Base-by-base conservation (phyloP, 2,113 vertebrate species). In the Daboia siamensis region DNA sequence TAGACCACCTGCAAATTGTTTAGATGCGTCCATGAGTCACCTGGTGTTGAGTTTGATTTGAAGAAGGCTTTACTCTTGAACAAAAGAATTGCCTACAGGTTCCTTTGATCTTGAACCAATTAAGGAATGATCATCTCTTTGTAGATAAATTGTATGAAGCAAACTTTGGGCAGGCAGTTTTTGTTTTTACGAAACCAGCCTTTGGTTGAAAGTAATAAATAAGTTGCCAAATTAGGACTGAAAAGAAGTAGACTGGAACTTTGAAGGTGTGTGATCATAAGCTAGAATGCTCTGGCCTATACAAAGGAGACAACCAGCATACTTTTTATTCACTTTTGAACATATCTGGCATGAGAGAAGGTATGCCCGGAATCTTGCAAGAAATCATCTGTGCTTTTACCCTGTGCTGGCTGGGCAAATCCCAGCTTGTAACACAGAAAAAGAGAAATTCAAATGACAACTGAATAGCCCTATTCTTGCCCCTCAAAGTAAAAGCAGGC, bases 321-420 rank as follows among this genome's bases (percentile, higher is more conserved):
- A 44, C 46, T 10, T 20, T 86, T 33, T 89, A 11, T 90, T 90
- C 59, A 33, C 90, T 89, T 51, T 74, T 86, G 56, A 64, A 48
- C 57, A 48, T 57, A 91, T 90, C 90, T 90, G 90, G 87, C 87
- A 44, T n/a, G 59, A 91, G 80, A 86, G 55, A 93, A 91, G 69
- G 90, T 57, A 91, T 86, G 90, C 24, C 29, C 56, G 80, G 93
- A 91, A 91, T 91, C 46, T 0, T 8, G 54, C 24, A 52, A 39
- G 26, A 80, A 56, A 55, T 86, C 21, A 48, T n/a, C 46, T 51
- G 80, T 88, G 33, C 87, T 91, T 90, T 90, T 29, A 55, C 55
- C 54, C 57, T 0, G 0, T 64, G 46, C 84, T 15, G 20, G 55
- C 54, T 24, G 87, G 51, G 85, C 0, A 26, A 51, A 52, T 90